Base-by-base conservation (phyloP, 2,113 vertebrate species). In the Cathartes aura region DNA sequence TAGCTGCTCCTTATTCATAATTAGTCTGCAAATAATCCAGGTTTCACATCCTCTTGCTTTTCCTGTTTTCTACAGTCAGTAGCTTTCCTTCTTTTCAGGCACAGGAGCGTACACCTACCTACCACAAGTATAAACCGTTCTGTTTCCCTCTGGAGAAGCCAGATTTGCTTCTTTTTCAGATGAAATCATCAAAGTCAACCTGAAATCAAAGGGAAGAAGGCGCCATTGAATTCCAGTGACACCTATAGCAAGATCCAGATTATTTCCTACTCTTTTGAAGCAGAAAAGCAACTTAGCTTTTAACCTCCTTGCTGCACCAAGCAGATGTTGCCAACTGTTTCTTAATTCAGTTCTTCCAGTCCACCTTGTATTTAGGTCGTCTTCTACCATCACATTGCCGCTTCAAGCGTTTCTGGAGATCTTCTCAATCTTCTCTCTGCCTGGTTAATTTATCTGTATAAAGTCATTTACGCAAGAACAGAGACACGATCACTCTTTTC, bases 201-300 rank as follows among this genome's bases (percentile, higher is more conserved):
- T 74, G 80, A 89, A 94, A 80, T 70, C 78, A 89, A 96, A 96
- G 50, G 34, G 30, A 89, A 93, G 43, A 71, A 58, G 70, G 53
- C 67, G 48, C 42, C 40, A 58, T 4, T 91, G 68, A 87, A 81
- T 67, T 78, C 23, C 64, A 81, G 48, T 36, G 62, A 59, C 45
- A 74, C 30, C 40, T 66, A 12, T 79, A 89, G 66, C n/a, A 63
- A 84, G 60, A 81, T 52, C 50, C 60, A 71, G 52, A 48, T 42
- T 93, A 34, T 53, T 70, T 93, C 40, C 75, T 73, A 42, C 12
- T 5, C 29, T 20, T 84, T 47, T 32, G 72, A 90, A 71, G 86
- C 45, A 93, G 87, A 88, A 89, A 81, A 88, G 48, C 48, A 80
- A 80, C 55, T 80, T 70, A 20, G 48, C 71, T 73, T 91, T 93